Conservation (phyloP, 2,113 vertebrate genomes). For the Ammodytes dubius region DNA sequence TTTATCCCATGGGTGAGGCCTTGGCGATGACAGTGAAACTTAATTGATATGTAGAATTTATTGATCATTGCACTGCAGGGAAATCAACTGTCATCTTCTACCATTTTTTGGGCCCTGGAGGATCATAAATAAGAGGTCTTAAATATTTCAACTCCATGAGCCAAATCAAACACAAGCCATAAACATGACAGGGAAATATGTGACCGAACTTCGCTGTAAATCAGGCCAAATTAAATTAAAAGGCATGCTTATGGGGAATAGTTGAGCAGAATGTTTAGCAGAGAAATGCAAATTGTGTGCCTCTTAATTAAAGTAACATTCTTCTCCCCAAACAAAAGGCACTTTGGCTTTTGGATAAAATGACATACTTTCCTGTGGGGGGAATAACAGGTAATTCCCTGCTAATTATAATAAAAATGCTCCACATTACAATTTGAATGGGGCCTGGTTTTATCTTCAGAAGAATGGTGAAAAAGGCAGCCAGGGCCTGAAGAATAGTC, state of each 20-base stretch:
- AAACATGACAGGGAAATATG: conserved; percentile 65
- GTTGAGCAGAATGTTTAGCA: conserved; percentile 8
- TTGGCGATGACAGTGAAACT: conserved; percentile 76
- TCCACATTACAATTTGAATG: conserved; percentile 64
- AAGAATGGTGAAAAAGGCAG: conserved; percentile 56
- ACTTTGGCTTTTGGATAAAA: conserved; percentile 37
- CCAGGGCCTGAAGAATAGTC: conserved; percentile 62
- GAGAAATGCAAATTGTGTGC: conserved; percentile 18
- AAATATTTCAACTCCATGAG: conserved; percentile 60
- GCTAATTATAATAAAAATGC: conserved; percentile 73
- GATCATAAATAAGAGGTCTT: conserved; percentile 63
- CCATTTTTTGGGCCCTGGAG: conserved; percentile 54
- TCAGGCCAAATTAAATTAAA: conserved; percentile 58
- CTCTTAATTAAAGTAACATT: conserved; percentile 44
- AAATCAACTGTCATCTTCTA: conserved; percentile 77
- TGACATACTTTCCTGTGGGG: conserved; percentile 43
- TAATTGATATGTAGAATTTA: conserved; percentile 85
- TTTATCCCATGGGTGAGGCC: conserved; percentile 59
- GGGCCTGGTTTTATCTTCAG: conserved; percentile 61
- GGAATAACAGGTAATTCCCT: conserved; percentile 69
- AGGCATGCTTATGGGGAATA: conserved; percentile 10
- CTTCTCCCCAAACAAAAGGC: conserved; percentile 24
- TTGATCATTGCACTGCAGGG: conserved; percentile 79
- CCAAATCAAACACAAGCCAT: conserved; percentile 54
- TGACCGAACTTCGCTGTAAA: conserved; percentile 45